These are phyloP conservation scores for Cichladusa arquata DNA, from an alignment of 2,113 vertebrate genomes.

Conservation along the genomic window DNA sequence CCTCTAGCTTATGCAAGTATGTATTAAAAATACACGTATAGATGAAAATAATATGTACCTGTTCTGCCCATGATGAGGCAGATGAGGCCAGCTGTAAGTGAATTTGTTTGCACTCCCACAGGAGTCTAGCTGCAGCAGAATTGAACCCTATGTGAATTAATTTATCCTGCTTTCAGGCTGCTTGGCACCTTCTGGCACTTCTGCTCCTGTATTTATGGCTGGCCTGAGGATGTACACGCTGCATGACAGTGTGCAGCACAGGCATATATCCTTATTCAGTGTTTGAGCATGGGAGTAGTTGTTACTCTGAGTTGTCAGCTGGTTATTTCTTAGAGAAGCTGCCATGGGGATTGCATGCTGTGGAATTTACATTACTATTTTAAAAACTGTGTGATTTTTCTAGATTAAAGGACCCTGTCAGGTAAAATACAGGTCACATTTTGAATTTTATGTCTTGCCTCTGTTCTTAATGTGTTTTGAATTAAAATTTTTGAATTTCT, in stretches of 20 bases:
- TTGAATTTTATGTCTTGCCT: neutral
- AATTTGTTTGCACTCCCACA: neutral
- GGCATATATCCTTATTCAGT: neutral
- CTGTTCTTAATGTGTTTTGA: neutral
- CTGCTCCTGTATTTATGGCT: conserved; percentile 2
- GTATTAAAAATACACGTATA: neutral
- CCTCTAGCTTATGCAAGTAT: neutral
- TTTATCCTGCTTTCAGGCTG: neutral
- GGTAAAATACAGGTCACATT: neutral
- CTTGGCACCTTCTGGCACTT: neutral
- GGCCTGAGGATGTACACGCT: conserved; percentile 6
- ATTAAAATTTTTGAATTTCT: neutral
- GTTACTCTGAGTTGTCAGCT: neutral
- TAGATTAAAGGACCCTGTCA: neutral
- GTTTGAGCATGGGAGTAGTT: neutral
- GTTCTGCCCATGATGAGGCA: neutral
- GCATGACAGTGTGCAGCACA: neutral
- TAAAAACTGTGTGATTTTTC: neutral
- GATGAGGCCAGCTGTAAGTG: neutral
- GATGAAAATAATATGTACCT: neutral
- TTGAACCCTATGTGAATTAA: neutral
- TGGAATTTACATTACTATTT: neutral
- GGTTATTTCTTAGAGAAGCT: neutral
- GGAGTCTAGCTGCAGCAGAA: neutral
- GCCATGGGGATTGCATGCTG: neutral